phyloP scores from a whole-genome alignment of 2,888 invertebrate species.

The Latheticus oryzae region DNA sequence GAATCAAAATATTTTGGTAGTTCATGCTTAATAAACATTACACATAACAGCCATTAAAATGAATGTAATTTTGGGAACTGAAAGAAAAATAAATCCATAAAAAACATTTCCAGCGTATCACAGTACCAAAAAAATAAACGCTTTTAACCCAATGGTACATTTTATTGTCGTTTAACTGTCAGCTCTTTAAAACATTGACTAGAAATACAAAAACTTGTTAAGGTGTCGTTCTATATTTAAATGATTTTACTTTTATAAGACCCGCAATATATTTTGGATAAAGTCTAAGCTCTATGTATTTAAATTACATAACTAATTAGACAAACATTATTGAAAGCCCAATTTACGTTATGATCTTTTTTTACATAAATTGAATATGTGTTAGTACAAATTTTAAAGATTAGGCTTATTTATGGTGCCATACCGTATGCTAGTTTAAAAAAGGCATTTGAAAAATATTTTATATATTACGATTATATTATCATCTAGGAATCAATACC shows the following conservation, averaged over 20 bases:
- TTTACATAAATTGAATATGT: conserved; percentile 52
- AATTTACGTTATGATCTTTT: conserved; percentile 55
- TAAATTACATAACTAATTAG: conserved; percentile 53
- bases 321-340: conserved; percentile 58
- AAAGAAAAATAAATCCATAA: conserved; percentile 1
- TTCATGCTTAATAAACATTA: conserved; percentile 19
- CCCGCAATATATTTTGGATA: conserved; percentile 51
- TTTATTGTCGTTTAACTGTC: conserved; percentile 57
- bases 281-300: conserved; percentile 43
- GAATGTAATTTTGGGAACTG: too few relatives aligned
- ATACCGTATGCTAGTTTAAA: conserved; percentile 54
- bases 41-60: conserved; percentile 16
- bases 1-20: conserved; percentile 10
- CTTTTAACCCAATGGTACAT: conserved; percentile 49
- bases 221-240: conserved; percentile 37
- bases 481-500: conserved; percentile 63
- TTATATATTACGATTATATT: conserved; percentile 55
- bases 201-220: conserved; percentile 50
- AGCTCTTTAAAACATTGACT: conserved; percentile 54
- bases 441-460: conserved; percentile 64
- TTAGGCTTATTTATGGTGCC: conserved; percentile 48
- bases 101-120: conserved; percentile 53
- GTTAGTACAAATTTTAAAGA: conserved; percentile 52
- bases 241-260: conserved; percentile 42
- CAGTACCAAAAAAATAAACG: conserved; percentile 55